Conservation (phyloP, 2,113 vertebrate genomes). For the Actenoides hombroni region DNA sequence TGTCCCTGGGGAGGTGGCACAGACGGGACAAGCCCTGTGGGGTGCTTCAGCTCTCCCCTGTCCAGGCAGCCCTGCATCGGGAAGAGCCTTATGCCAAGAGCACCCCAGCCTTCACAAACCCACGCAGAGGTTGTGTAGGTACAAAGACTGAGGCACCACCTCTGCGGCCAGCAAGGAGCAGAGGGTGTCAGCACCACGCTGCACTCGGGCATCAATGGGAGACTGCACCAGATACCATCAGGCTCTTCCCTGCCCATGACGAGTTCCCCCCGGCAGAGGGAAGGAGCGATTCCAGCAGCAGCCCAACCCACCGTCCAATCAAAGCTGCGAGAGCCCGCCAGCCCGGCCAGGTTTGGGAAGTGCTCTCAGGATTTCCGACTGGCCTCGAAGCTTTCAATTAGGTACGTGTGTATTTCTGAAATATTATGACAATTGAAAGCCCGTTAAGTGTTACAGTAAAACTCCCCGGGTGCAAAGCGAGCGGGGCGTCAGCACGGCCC, state of each 20-base stretch:
- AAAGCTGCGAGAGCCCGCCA: accelerated
- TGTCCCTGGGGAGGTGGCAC: neutral
- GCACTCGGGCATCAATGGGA: accelerated
- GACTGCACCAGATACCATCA: accelerated
- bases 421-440: neutral
- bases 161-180: accelerated
- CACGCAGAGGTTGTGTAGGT: accelerated
- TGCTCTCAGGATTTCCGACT: accelerated
- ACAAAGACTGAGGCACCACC: neutral
- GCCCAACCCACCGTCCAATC: neutral
- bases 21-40: accelerated
- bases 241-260: neutral
- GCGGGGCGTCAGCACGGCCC: neutral
- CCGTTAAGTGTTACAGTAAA: neutral
- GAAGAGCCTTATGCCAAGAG: neutral
- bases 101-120: neutral
- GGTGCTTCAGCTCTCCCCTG: neutral
- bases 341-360: neutral
- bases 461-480: neutral
- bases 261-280: neutral
- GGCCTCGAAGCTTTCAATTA: neutral
- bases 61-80: neutral
- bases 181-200: neutral
- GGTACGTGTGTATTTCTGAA: neutral
- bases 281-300: neutral